Evolutionary conservation across 1,140 invertebrate species (phyloP).

Genomic region (Archivesica marissinica): DNA sequence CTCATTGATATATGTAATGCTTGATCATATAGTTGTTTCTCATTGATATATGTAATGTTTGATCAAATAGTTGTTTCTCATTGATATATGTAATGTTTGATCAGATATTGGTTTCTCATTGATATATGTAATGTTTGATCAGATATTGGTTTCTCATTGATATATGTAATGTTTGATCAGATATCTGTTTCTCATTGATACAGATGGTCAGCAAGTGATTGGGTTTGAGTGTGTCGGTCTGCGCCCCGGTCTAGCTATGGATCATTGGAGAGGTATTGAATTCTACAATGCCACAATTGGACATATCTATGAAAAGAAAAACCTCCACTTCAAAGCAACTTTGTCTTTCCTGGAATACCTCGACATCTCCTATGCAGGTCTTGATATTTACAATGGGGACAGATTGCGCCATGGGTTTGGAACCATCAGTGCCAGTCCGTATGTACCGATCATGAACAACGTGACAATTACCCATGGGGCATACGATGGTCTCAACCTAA

Average conservation of each 20-base stretch:
- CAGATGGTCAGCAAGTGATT: conserved; percentile 82
- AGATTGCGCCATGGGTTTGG: conserved; percentile 92
- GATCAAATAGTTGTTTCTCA: too few relatives aligned
- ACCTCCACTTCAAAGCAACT: conserved; percentile 86
- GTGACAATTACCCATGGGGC: conserved; percentile 93
- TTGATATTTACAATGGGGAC: conserved; percentile 84
- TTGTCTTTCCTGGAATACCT: conserved; percentile 91
- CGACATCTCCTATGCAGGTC: conserved; percentile 92
- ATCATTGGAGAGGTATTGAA: conserved; percentile 82
- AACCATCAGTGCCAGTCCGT: conserved; percentile 93
- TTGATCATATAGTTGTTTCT: too few relatives aligned
- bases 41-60: too few relatives aligned
- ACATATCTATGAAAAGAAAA: conserved; percentile 33
- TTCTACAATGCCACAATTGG: conserved; percentile 81
- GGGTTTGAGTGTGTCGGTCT: conserved; percentile 82
- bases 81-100: too few relatives aligned
- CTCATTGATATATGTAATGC: too few relatives aligned
- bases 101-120: too few relatives aligned
- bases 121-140: too few relatives aligned
- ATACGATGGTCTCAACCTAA: conserved; percentile 96
- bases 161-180: too few relatives aligned
- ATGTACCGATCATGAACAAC: conserved; percentile 92
- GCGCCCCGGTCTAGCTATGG: conserved; percentile 72
- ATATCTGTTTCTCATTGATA: conserved; percentile 51
- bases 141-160: too few relatives aligned